Evolutionary conservation across 2,113 vertebrate species (phyloP).

Genomic region (Clinocottus analis): DNA sequence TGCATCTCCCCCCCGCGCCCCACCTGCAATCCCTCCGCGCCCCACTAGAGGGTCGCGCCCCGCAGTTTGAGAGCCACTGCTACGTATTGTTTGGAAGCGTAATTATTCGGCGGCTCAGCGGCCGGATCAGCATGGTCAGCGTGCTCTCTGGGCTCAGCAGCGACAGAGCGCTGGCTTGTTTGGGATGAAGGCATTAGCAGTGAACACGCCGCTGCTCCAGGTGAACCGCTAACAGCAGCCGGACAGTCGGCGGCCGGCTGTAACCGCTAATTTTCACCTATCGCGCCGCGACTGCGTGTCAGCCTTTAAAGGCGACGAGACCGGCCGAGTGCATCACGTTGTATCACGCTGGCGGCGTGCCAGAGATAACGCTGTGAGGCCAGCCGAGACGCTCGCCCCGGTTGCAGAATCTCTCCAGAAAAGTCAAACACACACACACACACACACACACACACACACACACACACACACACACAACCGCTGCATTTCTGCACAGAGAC

Average conservation of each 20-base stretch:
- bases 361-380: slow-evolving; percentile 69
- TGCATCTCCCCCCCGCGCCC: too few relatives aligned
- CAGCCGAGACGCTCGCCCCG: slow-evolving; percentile 63
- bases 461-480: too few relatives aligned
- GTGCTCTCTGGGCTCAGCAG: neutral
- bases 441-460: too few relatives aligned
- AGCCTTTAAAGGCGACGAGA: slow-evolving; percentile 72
- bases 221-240: slow-evolving; percentile 22
- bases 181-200: neutral
- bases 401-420: slow-evolving; percentile 63
- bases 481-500: slow-evolving; percentile 52
- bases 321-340: slow-evolving; percentile 65
- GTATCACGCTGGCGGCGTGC: too few relatives aligned
- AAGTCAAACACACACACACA: slow-evolving; percentile 72
- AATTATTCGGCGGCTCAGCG: too few relatives aligned
- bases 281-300: slow-evolving; percentile 64
- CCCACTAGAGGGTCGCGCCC: too few relatives aligned
- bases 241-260: slow-evolving; percentile 54
- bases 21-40: too few relatives aligned
- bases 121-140: neutral
- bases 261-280: slow-evolving; percentile 73
- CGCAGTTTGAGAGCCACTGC: too few relatives aligned
- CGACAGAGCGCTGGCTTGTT: neutral
- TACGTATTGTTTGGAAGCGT: neutral
- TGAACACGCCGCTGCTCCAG: too few relatives aligned